Evolutionary conservation across 2,888 invertebrate species (phyloP).

Genomic region (Exocentrus adspersus): DNA sequence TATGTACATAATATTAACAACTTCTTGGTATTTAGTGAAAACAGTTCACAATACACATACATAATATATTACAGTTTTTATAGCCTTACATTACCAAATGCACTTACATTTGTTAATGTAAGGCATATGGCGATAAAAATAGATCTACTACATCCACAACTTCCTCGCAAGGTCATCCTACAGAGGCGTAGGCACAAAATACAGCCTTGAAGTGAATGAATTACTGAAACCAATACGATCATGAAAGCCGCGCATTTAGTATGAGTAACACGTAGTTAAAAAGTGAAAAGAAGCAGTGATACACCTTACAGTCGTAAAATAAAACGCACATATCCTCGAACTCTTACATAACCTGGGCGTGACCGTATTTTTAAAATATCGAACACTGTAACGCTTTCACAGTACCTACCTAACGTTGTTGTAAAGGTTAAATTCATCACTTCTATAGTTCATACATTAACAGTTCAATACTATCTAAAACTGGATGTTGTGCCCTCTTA

Average conservation of each 20-base stretch:
- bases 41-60: slow-evolving; percentile 3
- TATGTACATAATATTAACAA: slow-evolving; percentile 24
- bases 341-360: slow-evolving; percentile 52
- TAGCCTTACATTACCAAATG: no score
- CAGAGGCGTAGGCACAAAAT: slow-evolving; percentile 17
- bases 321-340: slow-evolving; percentile 49
- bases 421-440: slow-evolving; percentile 43
- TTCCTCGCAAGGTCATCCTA: slow-evolving; percentile 16
- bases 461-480: slow-evolving; percentile 60
- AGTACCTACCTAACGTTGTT: slow-evolving; percentile 38
- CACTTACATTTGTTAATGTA: slow-evolving; percentile 14
- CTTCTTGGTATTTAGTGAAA: slow-evolving; percentile 3
- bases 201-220: slow-evolving; percentile 43
- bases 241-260: slow-evolving; percentile 39
- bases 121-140: slow-evolving; percentile 14
- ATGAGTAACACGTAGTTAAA: slow-evolving; percentile 38
- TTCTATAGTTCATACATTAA: slow-evolving; percentile 44
- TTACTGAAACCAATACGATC: slow-evolving; percentile 32
- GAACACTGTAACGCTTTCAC: slow-evolving; percentile 51
- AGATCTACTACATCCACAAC: not conserved
- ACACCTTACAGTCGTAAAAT: slow-evolving; percentile 37
- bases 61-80: not conserved
- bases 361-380: slow-evolving; percentile 43
- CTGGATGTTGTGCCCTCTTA: slow-evolving; percentile 77
- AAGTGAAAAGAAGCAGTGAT: slow-evolving; percentile 40